Conservation (phyloP, 2,113 vertebrate genomes). For the Clarias batrachus region DNA sequence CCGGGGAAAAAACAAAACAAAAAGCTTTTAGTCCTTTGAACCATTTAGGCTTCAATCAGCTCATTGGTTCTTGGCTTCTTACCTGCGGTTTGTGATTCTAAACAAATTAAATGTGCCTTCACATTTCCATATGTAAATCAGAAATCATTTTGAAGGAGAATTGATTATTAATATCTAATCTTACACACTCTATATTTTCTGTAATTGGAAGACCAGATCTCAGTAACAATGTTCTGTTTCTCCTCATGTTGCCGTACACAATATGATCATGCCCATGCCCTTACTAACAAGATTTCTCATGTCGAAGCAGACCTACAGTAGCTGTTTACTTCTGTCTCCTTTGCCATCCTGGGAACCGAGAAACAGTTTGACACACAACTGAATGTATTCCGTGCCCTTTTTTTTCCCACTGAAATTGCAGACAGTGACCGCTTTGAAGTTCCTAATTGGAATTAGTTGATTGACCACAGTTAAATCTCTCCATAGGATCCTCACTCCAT, state of each 20-base stretch:
- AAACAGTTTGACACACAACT: neutral
- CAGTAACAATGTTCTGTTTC: neutral
- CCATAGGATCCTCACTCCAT: conserved; percentile 28
- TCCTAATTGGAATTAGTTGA: conserved; percentile 53
- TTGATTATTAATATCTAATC: neutral
- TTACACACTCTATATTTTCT: neutral
- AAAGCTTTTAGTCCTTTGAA: conserved; percentile 21
- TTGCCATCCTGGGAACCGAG: neutral
- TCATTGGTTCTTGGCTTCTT: conserved; percentile 6
- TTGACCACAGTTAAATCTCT: conserved; percentile 34
- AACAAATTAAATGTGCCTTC: conserved; percentile 21
- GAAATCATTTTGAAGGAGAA: neutral
- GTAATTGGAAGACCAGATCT: neutral
- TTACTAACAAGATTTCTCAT: neutral
- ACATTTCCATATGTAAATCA: neutral
- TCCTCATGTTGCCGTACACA: neutral
- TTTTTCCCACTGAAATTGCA: conserved; percentile 11
- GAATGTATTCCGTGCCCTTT: conserved; percentile 13
- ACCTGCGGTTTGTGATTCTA: conserved; percentile 22
- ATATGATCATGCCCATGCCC: neutral
- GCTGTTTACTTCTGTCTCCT: neutral
- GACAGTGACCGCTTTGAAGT: conserved; percentile 50
- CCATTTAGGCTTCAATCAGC: conserved; percentile 11
- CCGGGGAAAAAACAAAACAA: conserved; percentile 1
- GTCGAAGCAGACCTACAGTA: neutral